Percentiles rank a stretch among this genome's conserved stretches.
Evolutionary conservation across 2,797 vertebrate species (phyloP).

Genomic region (Bradypus variegatus): DNA sequence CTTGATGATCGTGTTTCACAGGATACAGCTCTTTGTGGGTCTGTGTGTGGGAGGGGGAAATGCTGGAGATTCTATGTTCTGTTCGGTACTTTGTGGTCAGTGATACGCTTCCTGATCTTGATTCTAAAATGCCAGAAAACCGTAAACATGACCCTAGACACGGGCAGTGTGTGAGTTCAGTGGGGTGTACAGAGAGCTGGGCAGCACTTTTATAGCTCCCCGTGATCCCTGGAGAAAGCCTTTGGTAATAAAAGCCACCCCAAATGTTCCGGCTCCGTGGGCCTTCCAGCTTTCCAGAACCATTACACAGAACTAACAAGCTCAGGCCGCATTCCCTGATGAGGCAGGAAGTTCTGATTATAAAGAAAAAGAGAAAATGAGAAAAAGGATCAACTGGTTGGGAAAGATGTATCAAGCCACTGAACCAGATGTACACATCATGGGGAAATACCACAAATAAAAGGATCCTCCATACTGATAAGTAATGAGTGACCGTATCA

Average conservation of each 20-base stretch:
- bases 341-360: not conserved
- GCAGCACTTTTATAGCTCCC: accelerated
- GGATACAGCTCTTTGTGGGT: accelerated
- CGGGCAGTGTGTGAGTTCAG: accelerated
- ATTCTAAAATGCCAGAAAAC: not conserved
- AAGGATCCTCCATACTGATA: not conserved
- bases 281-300: not conserved
- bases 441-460: not conserved
- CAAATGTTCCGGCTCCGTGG: not conserved
- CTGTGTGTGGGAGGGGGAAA: not conserved
- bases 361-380: not conserved
- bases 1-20: accelerated
- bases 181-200: accelerated
- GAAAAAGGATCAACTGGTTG: not conserved
- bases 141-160: accelerated
- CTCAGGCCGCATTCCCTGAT: not conserved
- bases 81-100: not conserved
- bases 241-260: not conserved
- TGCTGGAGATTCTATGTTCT: accelerated
- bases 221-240: not conserved
- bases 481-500: too few relatives aligned
- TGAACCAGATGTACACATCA: not conserved
- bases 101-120: not conserved
- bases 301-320: not conserved
- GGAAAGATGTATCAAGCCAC: not conserved